Evolutionary conservation across 2,888 invertebrate genomes (phyloP), one percentile per base, ranked within the genome.

Genomic region (Keiferia lycopersicella): DNA sequence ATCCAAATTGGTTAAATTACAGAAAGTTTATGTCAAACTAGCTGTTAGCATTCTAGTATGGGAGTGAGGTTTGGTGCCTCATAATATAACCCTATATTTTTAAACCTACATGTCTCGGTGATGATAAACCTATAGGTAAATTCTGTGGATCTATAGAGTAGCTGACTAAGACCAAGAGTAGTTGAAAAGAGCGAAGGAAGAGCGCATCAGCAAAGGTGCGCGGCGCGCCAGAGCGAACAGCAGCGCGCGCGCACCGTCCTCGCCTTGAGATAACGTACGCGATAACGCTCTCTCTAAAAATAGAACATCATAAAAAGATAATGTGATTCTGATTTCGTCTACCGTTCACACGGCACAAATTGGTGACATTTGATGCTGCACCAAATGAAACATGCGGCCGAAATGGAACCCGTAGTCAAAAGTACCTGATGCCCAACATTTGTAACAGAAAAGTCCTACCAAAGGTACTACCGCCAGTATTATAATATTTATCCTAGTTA

Each of bases 231-330:
- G n/a, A n/a, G n/a, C n/a, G n/a, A n/a, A n/a, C n/a, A 56, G 64
- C 63, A 57, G 63, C 67, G 69, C 68, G 69, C 62, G 57, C 56
- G 65, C 70, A 68, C 64, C 69, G 82, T 86, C 87, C 83, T 88
- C 82, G 86, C 87, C 85, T 86, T 86, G 86, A 89, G 89, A 91
- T 90, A 91, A 87, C 87, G 84, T 79, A 78, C 75, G 79, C 79
- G 91, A 90, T 91, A 91, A 88, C 88, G 82, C 80, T 78, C 79
- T 74, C 71, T 75, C 76, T 91, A 91, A 87, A 87, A 88, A 86
- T 89, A 90, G 88, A 86, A 82, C 75, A 79, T 79, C 82, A 85
- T 86, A 88, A 89, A 87, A 88, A 88, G 82, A 85, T 87, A 86
- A 83, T 79, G 71, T 77, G 78, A 80, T 81, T 82, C 80, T 79